Base-by-base conservation (phyloP, 1,140 invertebrate species). In the Aradophagus sp. region DNA sequence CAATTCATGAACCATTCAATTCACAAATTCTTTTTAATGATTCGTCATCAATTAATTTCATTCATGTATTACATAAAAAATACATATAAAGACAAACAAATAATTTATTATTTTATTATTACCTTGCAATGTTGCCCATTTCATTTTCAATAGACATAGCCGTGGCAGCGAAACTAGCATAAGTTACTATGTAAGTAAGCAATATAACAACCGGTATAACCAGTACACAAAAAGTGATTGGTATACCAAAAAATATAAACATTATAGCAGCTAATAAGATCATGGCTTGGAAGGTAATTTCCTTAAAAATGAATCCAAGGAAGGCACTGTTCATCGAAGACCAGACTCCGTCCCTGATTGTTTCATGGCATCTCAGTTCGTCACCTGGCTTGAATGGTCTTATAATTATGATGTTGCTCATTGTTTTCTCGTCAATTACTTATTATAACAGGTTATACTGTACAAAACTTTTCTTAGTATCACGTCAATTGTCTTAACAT, bases 241-340 rank as follows among this genome's bases (percentile, higher is more conserved):
- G 86, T 12, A 88, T 68, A n/a, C 86, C 87, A 48, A 88, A 80
- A 44, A 88, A 87, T 14, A 88, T 87, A 26, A 87, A 88, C 82
- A 87, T 83, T 11, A 88, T 74, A 6, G 87, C 87, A 13, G 87
- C 81, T 34, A 81, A 62, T 5, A 88, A 55, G 20, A 88, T 82
- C 71, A 88, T 86, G 0, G 84, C 36, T 70, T 88, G 85, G 36
- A 87, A 88, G 2, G 83, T 87, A 20, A 86, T 75, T 75, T 88
- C 87, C 50, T 85, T 83, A 1, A 84, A 81, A 2, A 88, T 31
- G 17, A 84, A 84, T 2, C 81, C 73, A 13, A 84, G 44, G 55
- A 87, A 88, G 7, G 84, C 83, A 35, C 75, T 75, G 55, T 80
- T 81, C 20, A 87, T 79, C 2, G 86, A 84, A 0, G 81, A 80